Base-by-base conservation (phyloP, 2,113 vertebrate genomes). In the Ctenodactylus gundi region DNA sequence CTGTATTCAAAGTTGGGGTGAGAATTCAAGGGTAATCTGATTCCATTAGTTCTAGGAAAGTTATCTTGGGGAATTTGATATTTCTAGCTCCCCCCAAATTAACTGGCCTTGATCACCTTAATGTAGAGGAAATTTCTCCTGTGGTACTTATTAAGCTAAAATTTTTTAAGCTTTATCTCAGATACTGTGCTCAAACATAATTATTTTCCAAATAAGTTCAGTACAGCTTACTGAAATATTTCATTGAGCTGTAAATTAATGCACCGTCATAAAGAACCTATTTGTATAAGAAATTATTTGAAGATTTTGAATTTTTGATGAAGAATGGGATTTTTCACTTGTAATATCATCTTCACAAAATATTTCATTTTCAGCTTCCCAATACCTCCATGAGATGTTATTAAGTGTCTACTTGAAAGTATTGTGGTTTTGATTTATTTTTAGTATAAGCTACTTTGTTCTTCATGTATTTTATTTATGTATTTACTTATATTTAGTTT, bases 11-110 rank as follows among this genome's bases (percentile, higher is more conserved):
- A 97, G 95, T 96, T 97, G 96, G 96, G 96, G 90, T 95, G 90
- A 97, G 93, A 97, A 98, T 98, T 98, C 97, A 98, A 98, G 98
- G 97, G 97, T 96, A 98, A 98, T 98, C 98, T 98, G 98, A 98
- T 98, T 98, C 96, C 92, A 95, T 98, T 97, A 97, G 97, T 97
- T 98, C 94, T 96, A 44, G 77, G 96, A 92, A 91, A 98, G 87
- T 76, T 96, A 98, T 98, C 97, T 97, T 97, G 96, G 73, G 93
- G 97, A 86, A 77, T 93, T 93, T 97, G 92, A 95, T 98, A 97
- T 96, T 96, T 95, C 46, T 55, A 39, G 0, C 20, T 31, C 84
- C 31, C 0, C 96, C 64, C 76, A 94, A 97, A 21, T 93, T 80
- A 92, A 96, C 91, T 97, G 92, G 92, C 94, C 96, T 97, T 98